Evolutionary conservation across 2,797 vertebrate genomes (phyloP).

Genomic region (Lagocephalus sceleratus): DNA sequence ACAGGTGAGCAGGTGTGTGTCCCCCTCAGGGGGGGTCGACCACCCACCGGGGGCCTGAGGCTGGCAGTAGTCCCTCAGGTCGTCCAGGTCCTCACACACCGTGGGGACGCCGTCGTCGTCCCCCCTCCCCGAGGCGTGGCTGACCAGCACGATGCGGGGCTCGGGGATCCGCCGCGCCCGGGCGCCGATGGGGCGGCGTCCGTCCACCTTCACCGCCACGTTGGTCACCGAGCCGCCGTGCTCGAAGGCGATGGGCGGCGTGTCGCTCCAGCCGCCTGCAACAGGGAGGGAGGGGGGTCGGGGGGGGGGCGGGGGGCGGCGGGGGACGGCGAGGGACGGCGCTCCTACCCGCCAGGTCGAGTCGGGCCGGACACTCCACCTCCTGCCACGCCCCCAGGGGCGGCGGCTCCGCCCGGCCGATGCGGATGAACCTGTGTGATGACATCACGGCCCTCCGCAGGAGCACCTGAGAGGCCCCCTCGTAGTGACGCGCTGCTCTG

Average conservation of each 20-base stretch:
- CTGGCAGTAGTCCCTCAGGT: slow-evolving; percentile 87
- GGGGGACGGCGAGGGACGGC: too few relatives aligned
- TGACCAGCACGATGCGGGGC: slow-evolving; percentile 79
- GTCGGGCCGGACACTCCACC: slow-evolving; percentile 84
- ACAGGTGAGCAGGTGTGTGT: slow-evolving; percentile 1
- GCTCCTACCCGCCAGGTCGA: slow-evolving; percentile 87
- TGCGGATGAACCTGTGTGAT: slow-evolving; percentile 78
- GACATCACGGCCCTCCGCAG: slow-evolving; percentile 89
- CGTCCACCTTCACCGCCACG: slow-evolving; percentile 83
- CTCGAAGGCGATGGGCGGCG: slow-evolving; percentile 92
- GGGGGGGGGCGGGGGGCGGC: too few relatives aligned
- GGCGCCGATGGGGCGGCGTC: slow-evolving; percentile 83
- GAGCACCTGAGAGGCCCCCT: slow-evolving; percentile 90
- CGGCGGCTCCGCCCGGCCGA: slow-evolving; percentile 61
- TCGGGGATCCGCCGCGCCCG: slow-evolving; percentile 78
- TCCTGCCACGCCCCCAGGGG: slow-evolving; percentile 83
- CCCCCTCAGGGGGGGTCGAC: neutral
- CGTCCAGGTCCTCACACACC: slow-evolving; percentile 76
- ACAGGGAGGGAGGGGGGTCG: neutral
- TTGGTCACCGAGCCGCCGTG: slow-evolving; percentile 89
- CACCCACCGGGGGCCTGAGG: slow-evolving; percentile 86
- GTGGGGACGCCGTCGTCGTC: slow-evolving; percentile 51
- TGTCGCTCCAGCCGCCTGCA: slow-evolving; percentile 94
- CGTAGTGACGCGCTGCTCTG: slow-evolving; percentile 90
- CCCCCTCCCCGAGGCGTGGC: slow-evolving; percentile 49